Conservation (phyloP, 2,888 invertebrate genomes). For the Epistrophe eligans region DNA sequence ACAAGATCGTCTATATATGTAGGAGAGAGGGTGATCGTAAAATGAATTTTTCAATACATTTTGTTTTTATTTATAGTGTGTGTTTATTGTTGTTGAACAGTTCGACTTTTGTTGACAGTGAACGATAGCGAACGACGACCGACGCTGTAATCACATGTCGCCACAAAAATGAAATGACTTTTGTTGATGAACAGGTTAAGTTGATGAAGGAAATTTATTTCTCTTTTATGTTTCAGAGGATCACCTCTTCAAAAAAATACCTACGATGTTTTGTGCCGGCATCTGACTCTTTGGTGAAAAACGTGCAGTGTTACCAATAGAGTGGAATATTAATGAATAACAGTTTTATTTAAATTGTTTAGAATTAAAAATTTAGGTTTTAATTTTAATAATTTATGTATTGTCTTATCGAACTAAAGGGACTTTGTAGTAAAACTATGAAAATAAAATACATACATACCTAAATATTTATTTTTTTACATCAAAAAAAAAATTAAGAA, state of each 20-base stretch:
- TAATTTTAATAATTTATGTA: too few species aligned
- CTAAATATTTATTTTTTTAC: too few species aligned
- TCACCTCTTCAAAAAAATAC: neutral
- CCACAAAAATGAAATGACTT: slow-evolving; percentile 6
- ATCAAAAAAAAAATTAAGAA: too few species aligned
- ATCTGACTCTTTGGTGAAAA: slow-evolving; percentile 1
- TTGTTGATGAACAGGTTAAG: slow-evolving; percentile 57
- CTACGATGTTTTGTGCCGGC: neutral
- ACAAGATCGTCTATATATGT: slow-evolving; percentile 14
- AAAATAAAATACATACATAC: too few species aligned
- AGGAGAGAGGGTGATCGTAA: slow-evolving; percentile 39
- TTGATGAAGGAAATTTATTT: neutral
- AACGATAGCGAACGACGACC: neutral
- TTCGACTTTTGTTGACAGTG: slow-evolving; percentile 42
- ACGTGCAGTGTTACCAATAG: neutral
- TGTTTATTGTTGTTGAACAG: slow-evolving; percentile 18
- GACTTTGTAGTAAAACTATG: too few species aligned
- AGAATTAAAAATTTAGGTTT: too few species aligned
- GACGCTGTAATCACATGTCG: neutral
- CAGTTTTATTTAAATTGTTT: too few species aligned
- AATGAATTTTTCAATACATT: slow-evolving; percentile 9
- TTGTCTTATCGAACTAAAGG: too few species aligned
- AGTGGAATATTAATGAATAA: too few species aligned
- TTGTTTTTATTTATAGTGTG: slow-evolving; percentile 14
- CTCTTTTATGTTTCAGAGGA: slow-evolving; percentile 30